Evolutionary conservation across 2,797 vertebrate genomes (phyloP), one percentile per base, ranked within the genome.

Genomic region (Remorina albescens): DNA sequence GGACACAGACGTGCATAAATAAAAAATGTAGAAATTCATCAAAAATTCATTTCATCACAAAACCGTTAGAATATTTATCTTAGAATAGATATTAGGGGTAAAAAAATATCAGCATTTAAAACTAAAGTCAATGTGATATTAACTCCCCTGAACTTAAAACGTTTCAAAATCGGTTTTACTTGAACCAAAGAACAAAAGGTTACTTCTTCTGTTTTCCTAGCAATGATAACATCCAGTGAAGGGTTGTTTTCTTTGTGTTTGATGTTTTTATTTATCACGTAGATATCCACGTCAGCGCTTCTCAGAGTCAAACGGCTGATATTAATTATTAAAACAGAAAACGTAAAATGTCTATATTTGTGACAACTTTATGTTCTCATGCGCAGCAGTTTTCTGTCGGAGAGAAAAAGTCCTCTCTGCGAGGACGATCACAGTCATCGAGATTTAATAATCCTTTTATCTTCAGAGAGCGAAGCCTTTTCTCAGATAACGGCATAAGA

Each of bases 361-460:
- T 61, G 60, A 47, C 44, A 60, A 53, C 23, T 68, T 80, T 71
- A 55, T 76, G 26, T 58, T 13, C 7, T 28, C 59, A 65, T 51
- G 28, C 82, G 75, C 34, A 67, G 5, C 19, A 6, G 18, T 44
- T 7, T 39, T 7, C 32, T n/a, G 12, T 51, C 37, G 21, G 34
- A 56, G 25, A 70, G 30, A 23, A 59, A 44, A 37, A 56, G 6
- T 16, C 8, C 11, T 28, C 34, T 25, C 13, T 50, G 18, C 41
- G 62, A 75, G 63, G 36, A 68, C 64, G 54, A 42, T 57, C 34
- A 34, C 42, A 70, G 61, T 67, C 49, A 57, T 1, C 57, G 59
- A 73, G 44, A 79, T 71, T 41, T 53, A 71, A 59, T 82, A 65
- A 74, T 90, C 59, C 63, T 63, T 72, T 79, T 69, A 82, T 78